phyloP scores from a whole-genome alignment of 2,113 vertebrate genomes.

The Otis tarda region DNA sequence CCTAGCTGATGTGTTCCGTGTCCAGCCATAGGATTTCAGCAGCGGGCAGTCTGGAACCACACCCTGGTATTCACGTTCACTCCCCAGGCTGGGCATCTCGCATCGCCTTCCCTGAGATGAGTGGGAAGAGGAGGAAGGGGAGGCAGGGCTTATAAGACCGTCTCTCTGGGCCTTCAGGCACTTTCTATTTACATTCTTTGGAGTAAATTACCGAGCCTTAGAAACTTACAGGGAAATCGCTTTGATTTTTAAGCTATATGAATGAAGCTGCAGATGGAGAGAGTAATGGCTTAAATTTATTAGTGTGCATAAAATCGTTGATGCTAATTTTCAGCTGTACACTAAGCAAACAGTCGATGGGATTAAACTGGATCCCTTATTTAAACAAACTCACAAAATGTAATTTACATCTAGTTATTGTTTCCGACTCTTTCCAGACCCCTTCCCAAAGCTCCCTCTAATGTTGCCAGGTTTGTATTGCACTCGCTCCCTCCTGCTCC shows the following conservation, averaged over 20 bases:
- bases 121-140: neutral
- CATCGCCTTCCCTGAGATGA: neutral
- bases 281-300: slow-evolving; percentile 71
- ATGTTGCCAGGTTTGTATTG: slow-evolving; percentile 42
- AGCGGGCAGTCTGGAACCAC: rapidly evolving
- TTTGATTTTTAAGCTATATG: slow-evolving; percentile 62
- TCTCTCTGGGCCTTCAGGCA: slow-evolving; percentile 43
- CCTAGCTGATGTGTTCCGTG: rapidly evolving
- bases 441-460: slow-evolving; percentile 65
- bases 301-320: slow-evolving; percentile 61
- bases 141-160: neutral
- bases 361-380: slow-evolving; percentile 61
- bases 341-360: slow-evolving; percentile 37
- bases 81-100: neutral
- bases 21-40: rapidly evolving
- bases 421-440: slow-evolving; percentile 8
- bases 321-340: slow-evolving; percentile 69
- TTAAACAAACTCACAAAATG: slow-evolving; percentile 57
- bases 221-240: slow-evolving; percentile 52
- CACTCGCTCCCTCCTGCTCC: neutral
- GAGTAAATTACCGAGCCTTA: slow-evolving; percentile 47
- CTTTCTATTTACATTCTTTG: slow-evolving; percentile 45
- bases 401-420: slow-evolving; percentile 57
- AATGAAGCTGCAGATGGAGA: slow-evolving; percentile 69
- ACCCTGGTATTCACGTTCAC: rapidly evolving